Percentiles rank a stretch among this genome's conserved stretches.
These are phyloP conservation scores for Serripes groenlandicus DNA, from an alignment of 2,888 invertebrate species.

Conservation along the genomic window DNA sequence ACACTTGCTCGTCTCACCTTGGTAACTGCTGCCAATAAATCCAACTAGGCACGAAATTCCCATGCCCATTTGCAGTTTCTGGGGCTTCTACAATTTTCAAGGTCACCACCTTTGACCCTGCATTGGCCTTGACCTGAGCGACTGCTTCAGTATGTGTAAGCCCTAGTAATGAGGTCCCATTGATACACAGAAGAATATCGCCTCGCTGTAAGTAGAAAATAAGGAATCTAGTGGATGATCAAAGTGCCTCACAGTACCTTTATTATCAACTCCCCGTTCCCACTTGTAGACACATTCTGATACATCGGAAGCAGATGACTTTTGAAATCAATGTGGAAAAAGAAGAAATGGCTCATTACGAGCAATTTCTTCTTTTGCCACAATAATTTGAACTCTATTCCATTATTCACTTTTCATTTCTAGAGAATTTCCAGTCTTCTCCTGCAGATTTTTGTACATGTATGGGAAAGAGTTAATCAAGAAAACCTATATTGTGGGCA, in stretches of 20 bases:
- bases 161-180: constrained; percentile 86
- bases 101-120: constrained; percentile 84
- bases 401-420: no score
- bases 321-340: neutral
- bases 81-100: constrained; percentile 87
- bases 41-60: constrained; percentile 87
- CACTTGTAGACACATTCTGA: no score
- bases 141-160: constrained; percentile 87
- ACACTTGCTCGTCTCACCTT: constrained; percentile 81
- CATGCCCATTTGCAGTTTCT: constrained; percentile 85
- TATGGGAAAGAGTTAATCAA: no score
- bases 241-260: neutral
- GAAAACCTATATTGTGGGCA: no score
- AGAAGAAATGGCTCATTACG: no score
- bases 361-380: no score
- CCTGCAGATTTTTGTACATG: no score
- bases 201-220: constrained; percentile 87
- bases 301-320: neutral
- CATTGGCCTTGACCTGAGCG: constrained; percentile 85
- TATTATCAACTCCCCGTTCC: neutral
- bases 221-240: no score
- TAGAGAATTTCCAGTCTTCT: no score
- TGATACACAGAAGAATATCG: constrained; percentile 87
- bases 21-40: constrained; percentile 87
- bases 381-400: no score